These are phyloP conservation scores for Drosophila sechellia DNA, from an alignment of 1,140 invertebrate species.

Conservation along the genomic window DNA sequence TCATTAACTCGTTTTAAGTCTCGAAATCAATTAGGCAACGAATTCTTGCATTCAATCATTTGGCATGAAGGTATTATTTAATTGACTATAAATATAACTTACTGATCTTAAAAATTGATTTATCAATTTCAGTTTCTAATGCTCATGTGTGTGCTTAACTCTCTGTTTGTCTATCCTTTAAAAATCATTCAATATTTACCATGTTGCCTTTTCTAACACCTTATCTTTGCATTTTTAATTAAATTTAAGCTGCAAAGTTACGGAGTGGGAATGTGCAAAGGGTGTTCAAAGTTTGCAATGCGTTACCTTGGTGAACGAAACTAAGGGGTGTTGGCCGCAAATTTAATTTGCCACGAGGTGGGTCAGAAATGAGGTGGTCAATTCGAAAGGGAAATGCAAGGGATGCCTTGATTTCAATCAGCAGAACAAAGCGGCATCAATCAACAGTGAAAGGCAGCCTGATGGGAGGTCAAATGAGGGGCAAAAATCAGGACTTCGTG, in stretches of 20 bases:
- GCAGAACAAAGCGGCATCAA: slow-evolving; percentile 1
- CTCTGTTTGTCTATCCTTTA: too few species aligned
- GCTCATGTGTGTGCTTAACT: too few species aligned
- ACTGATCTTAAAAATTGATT: neutral
- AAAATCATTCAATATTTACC: too few species aligned
- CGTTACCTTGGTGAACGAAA: neutral
- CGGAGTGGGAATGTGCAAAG: neutral
- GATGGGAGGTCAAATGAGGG: neutral
- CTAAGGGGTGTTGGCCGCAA: neutral
- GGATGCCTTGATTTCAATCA: slow-evolving; percentile 1
- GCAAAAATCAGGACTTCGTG: neutral
- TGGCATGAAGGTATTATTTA: too few species aligned
- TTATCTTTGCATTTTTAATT: neutral
- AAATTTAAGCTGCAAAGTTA: neutral
- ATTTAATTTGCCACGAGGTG: neutral
- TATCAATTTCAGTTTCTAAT: neutral
- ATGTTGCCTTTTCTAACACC: neutral
- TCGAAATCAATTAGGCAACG: too few species aligned
- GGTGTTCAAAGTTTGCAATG: neutral
- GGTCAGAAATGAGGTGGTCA: neutral
- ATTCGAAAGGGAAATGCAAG: neutral
- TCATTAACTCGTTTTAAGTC: neutral
- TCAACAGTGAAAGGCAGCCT: neutral
- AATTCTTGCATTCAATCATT: too few species aligned
- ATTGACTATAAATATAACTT: too few species aligned